These are phyloP conservation scores for crab-eating macaque (Macaca fascicularis) DNA, from an alignment of 2,113 vertebrate species.

Conservation along the genomic window DNA sequence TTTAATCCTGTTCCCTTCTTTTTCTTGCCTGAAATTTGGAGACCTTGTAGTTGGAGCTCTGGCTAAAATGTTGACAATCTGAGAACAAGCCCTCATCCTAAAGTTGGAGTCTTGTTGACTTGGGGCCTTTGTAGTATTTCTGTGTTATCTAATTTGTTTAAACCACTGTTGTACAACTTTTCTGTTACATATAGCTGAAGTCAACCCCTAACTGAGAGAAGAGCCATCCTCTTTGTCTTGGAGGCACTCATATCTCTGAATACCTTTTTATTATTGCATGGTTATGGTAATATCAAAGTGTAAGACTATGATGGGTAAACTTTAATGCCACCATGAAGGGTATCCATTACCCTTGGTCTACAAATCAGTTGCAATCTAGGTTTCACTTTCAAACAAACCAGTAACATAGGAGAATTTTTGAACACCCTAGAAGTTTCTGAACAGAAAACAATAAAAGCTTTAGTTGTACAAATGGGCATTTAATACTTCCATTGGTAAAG, in stretches of 20 bases:
- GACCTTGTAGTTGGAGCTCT: neutral
- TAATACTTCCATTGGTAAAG: neutral
- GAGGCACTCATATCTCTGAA: neutral
- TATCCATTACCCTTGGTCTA: neutral
- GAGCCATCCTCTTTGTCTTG: neutral
- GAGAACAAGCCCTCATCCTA: neutral
- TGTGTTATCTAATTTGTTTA: neutral
- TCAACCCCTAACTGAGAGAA: neutral
- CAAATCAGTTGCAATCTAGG: neutral
- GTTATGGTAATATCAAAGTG: neutral
- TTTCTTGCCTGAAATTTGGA: neutral
- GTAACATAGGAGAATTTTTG: neutral
- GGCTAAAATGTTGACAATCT: neutral
- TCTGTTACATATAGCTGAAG: neutral
- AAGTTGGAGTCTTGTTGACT: neutral
- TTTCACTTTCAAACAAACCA: conserved; percentile 27
- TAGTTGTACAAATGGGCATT: neutral
- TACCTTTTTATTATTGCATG: neutral
- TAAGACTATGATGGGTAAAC: neutral
- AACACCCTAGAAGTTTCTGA: neutral
- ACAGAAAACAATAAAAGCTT: neutral
- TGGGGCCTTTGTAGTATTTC: neutral
- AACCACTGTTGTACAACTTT: neutral
- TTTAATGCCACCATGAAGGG: neutral
- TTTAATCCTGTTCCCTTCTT: neutral